Conservation (phyloP, 2,797 vertebrate genomes). For the Siniperca scherzeri region DNA sequence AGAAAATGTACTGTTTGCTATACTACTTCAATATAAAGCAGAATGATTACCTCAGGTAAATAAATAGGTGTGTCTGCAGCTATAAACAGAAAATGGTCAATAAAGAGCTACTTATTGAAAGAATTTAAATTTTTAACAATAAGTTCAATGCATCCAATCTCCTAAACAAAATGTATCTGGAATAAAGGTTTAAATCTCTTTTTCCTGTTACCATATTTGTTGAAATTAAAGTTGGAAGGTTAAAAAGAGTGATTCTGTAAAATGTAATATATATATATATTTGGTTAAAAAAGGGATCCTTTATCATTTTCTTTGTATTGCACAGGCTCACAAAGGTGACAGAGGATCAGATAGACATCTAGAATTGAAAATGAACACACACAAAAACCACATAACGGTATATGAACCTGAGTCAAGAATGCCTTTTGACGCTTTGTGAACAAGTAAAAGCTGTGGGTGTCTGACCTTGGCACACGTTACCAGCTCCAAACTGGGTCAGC, state of each 20-base stretch:
- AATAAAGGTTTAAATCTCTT: background rate
- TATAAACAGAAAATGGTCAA: background rate
- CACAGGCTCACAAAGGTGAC: constrained; percentile 31
- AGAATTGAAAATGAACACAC: constrained; percentile 39
- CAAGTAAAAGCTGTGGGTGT: constrained; percentile 80
- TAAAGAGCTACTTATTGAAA: background rate
- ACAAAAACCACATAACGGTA: constrained; percentile 33
- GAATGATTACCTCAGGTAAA: constrained; percentile 24
- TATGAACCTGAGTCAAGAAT: constrained; percentile 73
- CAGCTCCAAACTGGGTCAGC: constrained; percentile 82
- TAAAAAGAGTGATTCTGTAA: background rate
- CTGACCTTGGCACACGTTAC: constrained; percentile 82
- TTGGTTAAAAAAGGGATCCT: constrained; percentile 11
- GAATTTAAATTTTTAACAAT: background rate
- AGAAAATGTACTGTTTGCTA: background rate
- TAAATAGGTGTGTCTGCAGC: background rate
- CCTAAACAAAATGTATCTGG: background rate
- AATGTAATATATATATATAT: background rate
- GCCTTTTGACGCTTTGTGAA: constrained; percentile 76
- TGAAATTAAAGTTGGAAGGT: background rate
- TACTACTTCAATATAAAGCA: constrained; percentile 7
- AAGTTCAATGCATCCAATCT: background rate
- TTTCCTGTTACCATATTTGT: background rate
- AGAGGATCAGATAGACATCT: constrained; percentile 41
- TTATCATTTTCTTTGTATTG: constrained; percentile 22